A percentile compares a stretch with the other conserved stretches of the same genome.
phyloP scores from a whole-genome alignment of 2,888 invertebrate species.

The Lochmaea crataegi region DNA sequence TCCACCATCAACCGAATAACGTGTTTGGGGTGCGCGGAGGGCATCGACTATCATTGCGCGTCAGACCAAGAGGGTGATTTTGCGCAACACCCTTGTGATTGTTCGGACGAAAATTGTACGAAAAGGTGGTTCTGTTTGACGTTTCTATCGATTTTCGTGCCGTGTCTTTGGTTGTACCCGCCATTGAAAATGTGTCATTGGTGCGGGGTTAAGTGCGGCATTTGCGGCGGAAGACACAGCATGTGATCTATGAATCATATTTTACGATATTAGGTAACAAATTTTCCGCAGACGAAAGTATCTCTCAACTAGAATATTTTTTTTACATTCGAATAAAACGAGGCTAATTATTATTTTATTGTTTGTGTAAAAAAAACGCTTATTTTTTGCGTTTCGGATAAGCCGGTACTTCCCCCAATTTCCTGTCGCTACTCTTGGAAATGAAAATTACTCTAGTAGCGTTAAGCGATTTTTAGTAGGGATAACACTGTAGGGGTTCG shows the following conservation, averaged over 20 bases:
- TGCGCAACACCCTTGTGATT: conserved; percentile 86
- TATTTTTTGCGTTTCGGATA: no score
- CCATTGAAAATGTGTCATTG: conserved; percentile 86
- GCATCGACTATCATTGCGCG: conserved; percentile 94
- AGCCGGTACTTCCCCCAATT: no score
- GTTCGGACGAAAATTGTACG: conserved; percentile 78
- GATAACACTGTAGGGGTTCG: no score
- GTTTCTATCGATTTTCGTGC: conserved; percentile 86
- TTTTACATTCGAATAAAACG: no score
- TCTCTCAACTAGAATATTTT: not conserved
- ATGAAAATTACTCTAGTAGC: no score
- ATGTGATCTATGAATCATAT: conserved; percentile 59
- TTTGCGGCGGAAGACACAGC: conserved; percentile 86
- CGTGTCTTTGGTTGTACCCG: conserved; percentile 94
- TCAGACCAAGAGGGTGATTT: conserved; percentile 91
- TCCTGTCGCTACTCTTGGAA: no score
- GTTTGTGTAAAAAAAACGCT: no score
- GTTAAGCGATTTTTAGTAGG: no score
- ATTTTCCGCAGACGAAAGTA: conserved; percentile 14
- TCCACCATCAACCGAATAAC: conserved; percentile 82
- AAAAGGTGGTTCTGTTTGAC: conserved; percentile 90
- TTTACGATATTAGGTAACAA: conserved; percentile 57
- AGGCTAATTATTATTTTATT: no score
- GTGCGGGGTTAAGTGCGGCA: conserved; percentile 82
- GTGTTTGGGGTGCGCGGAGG: conserved; percentile 87